These are phyloP conservation scores for Ariopsis seemanni DNA, from an alignment of 2,113 vertebrate genomes.

Conservation along the genomic window DNA sequence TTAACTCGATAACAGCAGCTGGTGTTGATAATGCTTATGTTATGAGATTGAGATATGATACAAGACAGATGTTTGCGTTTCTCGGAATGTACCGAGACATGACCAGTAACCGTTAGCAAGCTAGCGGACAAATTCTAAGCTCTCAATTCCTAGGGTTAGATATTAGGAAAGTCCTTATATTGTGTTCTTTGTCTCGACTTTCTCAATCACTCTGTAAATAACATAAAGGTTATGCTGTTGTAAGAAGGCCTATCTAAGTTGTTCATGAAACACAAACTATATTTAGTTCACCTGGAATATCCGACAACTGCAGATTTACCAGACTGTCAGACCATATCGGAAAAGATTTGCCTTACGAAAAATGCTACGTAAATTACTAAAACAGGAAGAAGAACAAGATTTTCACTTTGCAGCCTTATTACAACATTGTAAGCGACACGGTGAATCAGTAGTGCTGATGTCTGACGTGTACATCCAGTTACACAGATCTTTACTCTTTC, in stretches of 20 bases:
- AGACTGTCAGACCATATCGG: background rate
- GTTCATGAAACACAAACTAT: background rate
- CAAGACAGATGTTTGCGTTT: background rate
- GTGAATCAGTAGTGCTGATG: background rate
- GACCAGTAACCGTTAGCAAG: background rate
- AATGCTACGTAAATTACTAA: background rate
- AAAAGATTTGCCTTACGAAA: background rate
- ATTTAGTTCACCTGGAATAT: background rate
- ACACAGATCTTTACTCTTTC: background rate
- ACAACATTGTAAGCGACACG: background rate
- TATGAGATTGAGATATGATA: slow-evolving; percentile 2
- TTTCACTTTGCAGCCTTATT: background rate
- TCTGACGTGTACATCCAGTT: background rate
- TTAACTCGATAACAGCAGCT: background rate
- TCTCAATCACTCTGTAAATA: background rate
- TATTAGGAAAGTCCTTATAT: background rate
- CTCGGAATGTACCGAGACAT: background rate
- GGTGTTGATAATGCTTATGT: background rate
- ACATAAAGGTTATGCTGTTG: background rate
- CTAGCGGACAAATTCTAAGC: background rate
- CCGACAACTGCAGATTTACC: background rate
- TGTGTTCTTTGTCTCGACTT: background rate
- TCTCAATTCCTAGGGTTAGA: background rate
- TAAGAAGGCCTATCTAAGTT: background rate
- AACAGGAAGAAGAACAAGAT: background rate